Evolutionary conservation across 2,797 vertebrate species (phyloP).

Genomic region (Astyanax mexicanus): DNA sequence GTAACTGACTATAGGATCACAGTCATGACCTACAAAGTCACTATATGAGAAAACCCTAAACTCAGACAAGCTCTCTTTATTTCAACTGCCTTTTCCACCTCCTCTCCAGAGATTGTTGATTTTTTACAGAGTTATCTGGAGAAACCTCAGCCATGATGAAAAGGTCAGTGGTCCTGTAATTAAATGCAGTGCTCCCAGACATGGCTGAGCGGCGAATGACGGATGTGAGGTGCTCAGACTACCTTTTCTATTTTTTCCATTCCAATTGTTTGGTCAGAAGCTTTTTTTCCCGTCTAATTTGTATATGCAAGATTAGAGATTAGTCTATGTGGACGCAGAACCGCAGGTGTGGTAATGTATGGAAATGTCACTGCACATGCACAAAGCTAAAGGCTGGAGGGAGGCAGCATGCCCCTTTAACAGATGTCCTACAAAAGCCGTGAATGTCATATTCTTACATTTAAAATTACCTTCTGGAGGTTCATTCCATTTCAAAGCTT

Average conservation of each 20-base stretch:
- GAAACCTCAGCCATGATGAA: neutral
- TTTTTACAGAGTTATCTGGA: neutral
- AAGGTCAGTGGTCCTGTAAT: neutral
- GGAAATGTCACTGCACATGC: neutral
- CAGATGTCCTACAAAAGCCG: neutral
- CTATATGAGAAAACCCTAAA: neutral
- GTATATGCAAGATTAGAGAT: neutral
- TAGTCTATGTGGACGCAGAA: neutral
- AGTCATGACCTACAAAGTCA: too few species aligned
- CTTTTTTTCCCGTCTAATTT: neutral
- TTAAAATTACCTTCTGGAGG: neutral
- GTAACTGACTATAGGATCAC: too few species aligned
- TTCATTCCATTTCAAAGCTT: neutral
- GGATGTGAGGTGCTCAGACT: too few species aligned
- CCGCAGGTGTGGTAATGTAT: neutral
- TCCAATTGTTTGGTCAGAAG: neutral
- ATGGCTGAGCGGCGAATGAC: neutral
- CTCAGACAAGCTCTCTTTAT: neutral
- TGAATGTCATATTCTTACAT: neutral
- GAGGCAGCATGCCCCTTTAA: neutral
- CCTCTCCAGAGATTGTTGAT: neutral
- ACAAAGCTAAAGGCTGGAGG: constrained; percentile 7
- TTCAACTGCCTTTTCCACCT: neutral
- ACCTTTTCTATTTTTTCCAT: neutral
- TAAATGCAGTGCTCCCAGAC: neutral